Evolutionary conservation across 92 coral and sea anemone genomes (phyloP).

Genomic region (Siderastrea siderea): DNA sequence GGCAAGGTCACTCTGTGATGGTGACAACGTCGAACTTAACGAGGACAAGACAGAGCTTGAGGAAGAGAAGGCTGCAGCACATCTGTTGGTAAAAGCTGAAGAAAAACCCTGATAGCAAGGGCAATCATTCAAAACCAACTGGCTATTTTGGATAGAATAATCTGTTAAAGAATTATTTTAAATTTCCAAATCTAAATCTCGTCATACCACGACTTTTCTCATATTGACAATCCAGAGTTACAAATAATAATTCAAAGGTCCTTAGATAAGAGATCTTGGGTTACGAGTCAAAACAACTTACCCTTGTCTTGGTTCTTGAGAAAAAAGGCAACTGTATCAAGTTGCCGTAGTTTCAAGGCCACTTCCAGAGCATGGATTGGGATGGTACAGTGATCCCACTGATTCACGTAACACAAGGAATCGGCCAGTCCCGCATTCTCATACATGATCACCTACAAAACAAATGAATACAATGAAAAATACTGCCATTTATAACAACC

Average conservation of each 20-base stretch:
- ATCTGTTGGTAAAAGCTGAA: constrained; percentile 68
- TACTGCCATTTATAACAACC: too few relatives aligned
- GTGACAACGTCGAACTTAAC: constrained; percentile 38
- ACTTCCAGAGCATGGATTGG: constrained; percentile 97
- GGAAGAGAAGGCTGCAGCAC: constrained; percentile 41
- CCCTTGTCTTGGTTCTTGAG: constrained; percentile 98
- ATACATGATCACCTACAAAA: constrained; percentile 86
- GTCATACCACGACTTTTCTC: too few relatives aligned
- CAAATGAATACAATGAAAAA: background rate
- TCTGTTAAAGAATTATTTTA: too few relatives aligned
- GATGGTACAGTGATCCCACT: constrained; percentile 96
- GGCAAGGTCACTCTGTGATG: constrained; percentile 55
- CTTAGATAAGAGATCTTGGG: background rate
- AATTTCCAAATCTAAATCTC: too few relatives aligned
- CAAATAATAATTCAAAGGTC: background rate
- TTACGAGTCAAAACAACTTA: background rate
- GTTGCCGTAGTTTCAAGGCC: constrained; percentile 96
- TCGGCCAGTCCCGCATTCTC: constrained; percentile 98
- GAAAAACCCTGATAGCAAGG: background rate
- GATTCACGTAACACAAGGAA: constrained; percentile 83
- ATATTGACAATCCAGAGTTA: too few relatives aligned
- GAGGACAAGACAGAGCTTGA: constrained; percentile 37
- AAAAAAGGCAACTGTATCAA: constrained; percentile 97
- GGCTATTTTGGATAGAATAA: background rate
- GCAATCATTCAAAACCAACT: background rate